These are phyloP conservation scores for Xiphophorus couchianus DNA, from an alignment of 2,113 vertebrate species.

Conservation along the genomic window DNA sequence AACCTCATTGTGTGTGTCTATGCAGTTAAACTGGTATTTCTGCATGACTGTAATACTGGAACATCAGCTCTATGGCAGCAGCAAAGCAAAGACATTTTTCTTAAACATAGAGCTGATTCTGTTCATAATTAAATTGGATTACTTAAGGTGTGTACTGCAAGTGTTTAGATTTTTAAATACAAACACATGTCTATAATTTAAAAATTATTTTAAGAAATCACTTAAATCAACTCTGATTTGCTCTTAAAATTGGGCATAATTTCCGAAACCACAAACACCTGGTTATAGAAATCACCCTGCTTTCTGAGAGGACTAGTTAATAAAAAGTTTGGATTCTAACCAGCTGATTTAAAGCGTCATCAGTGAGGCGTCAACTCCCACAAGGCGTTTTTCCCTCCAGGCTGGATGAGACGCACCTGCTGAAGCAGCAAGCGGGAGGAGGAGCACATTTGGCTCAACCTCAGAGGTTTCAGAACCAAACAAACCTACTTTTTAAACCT, in stretches of 20 bases:
- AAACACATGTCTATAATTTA: neutral
- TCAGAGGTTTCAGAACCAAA: neutral
- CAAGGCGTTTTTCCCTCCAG: slow-evolving; percentile 28
- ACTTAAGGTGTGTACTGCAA: too few relatives aligned
- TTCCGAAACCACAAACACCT: neutral
- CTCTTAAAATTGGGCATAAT: too few relatives aligned
- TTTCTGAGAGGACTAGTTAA: neutral
- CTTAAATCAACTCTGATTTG: neutral
- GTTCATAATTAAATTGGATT: neutral
- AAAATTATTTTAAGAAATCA: neutral
- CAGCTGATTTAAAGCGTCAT: slow-evolving; percentile 15
- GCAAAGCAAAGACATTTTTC: neutral
- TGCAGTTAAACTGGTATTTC: slow-evolving; percentile 56
- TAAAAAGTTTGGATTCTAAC: neutral
- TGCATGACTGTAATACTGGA: slow-evolving; percentile 34
- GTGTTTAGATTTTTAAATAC: too few relatives aligned
- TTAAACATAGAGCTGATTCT: neutral
- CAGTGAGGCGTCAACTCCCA: slow-evolving; percentile 53
- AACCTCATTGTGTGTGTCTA: slow-evolving; percentile 24
- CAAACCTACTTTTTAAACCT: neutral
- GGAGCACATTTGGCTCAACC: neutral
- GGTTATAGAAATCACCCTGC: neutral
- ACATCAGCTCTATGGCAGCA: neutral
- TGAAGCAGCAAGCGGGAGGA: slow-evolving; percentile 47
- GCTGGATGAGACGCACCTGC: slow-evolving; percentile 58